Conservation (phyloP, 2,888 invertebrate genomes). For the Ectemnius cavifrons region DNA sequence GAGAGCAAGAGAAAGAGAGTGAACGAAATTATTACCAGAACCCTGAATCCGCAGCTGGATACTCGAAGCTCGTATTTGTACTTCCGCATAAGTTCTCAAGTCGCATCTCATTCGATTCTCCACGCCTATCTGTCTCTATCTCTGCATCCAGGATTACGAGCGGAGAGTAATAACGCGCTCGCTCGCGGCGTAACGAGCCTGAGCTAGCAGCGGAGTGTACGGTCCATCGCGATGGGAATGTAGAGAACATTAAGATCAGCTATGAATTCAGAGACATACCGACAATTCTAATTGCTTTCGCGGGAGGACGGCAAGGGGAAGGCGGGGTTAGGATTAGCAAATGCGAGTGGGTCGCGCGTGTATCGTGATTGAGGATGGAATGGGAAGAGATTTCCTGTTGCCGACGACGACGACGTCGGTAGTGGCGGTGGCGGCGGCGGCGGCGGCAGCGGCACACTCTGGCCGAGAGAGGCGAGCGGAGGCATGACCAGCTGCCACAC, state of each 20-base stretch:
- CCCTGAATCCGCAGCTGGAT: background rate
- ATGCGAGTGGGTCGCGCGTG: background rate
- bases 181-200: background rate
- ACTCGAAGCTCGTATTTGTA: background rate
- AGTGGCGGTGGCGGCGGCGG: constrained; percentile 19
- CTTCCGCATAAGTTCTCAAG: constrained; percentile 1
- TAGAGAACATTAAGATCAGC: constrained; percentile 12
- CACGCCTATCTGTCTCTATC: background rate
- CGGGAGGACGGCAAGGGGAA: constrained; percentile 30
- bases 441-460: constrained; percentile 11
- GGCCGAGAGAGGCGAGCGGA: constrained; percentile 15
- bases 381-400: constrained; percentile 46
- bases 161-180: background rate
- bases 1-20: background rate
- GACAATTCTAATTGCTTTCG: constrained; percentile 53
- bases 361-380: constrained; percentile 20
- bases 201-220: background rate
- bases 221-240: constrained; percentile 7
- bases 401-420: background rate
- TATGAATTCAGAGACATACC: constrained; percentile 26
- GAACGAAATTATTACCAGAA: background rate
- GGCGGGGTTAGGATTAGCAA: background rate
- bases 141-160: background rate
- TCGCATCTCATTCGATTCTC: no score
- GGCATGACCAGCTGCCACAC: constrained; percentile 63